Evolutionary conservation across 2,888 invertebrate genomes (phyloP).

Genomic region (Andrena camellia): DNA sequence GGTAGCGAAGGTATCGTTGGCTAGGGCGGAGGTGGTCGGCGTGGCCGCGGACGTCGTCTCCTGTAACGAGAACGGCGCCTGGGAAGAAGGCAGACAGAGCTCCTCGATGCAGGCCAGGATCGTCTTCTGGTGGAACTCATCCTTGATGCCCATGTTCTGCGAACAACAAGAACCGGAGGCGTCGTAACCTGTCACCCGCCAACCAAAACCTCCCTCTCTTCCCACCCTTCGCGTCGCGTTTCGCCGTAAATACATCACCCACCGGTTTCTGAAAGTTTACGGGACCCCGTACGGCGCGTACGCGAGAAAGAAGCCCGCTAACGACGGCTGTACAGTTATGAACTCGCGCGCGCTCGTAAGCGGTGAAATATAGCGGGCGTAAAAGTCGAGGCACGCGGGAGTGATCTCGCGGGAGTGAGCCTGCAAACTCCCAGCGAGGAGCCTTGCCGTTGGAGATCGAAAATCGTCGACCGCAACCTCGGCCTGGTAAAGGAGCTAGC

Average conservation of each 20-base stretch:
- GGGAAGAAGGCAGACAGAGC: conserved; percentile 84
- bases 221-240: conserved; percentile 10
- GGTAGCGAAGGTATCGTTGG: conserved; percentile 30
- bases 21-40: conserved; percentile 45
- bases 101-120: conserved; percentile 90
- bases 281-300: background rate
- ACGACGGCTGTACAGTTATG: conserved; percentile 37
- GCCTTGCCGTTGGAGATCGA: no score
- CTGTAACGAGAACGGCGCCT: conserved; percentile 43
- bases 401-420: background rate
- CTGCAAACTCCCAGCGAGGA: background rate
- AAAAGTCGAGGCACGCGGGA: conserved; percentile 1
- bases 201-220: background rate
- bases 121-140: conserved; percentile 90
- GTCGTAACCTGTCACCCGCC: background rate
- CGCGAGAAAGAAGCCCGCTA: conserved; percentile 22
- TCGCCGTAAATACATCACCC: conserved; percentile 25
- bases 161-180: conserved; percentile 68
- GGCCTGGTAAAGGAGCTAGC: no score
- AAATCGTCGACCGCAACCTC: background rate
- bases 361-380: conserved; percentile 26
- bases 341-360: conserved; percentile 26
- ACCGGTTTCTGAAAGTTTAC: conserved; percentile 11
- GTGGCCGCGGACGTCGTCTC: conserved; percentile 52
- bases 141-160: conserved; percentile 91